phyloP scores from a whole-genome alignment of 2,888 invertebrate species.

The Antheraea yamamai region DNA sequence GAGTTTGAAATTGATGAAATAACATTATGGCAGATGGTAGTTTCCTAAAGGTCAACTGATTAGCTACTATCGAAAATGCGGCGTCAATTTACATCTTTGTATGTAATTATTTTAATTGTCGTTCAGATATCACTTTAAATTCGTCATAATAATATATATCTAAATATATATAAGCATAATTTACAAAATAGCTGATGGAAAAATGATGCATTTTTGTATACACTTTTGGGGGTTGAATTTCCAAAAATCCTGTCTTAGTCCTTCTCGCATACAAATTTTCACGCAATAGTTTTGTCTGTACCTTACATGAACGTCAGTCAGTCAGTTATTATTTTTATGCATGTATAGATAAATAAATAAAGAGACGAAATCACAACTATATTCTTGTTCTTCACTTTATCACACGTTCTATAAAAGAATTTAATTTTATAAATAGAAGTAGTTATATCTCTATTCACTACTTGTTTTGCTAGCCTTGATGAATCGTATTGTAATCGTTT shows the following conservation, averaged over 20 bases:
- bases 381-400: background rate
- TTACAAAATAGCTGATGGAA: too few species aligned
- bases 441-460: background rate
- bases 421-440: background rate
- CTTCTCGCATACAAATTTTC: too few species aligned
- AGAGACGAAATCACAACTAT: too few species aligned
- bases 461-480: constrained; percentile 20
- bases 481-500: constrained; percentile 14
- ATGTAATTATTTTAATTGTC: background rate
- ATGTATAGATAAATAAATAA: too few species aligned
- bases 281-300: too few species aligned
- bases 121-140: background rate
- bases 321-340: too few species aligned
- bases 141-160: background rate
- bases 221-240: too few species aligned
- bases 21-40: background rate
- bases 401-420: background rate
- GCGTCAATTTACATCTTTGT: background rate
- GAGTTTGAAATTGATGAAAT: background rate
- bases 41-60: background rate
- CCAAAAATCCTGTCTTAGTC: too few species aligned
- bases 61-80: background rate
- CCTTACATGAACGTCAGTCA: too few species aligned
- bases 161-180: too few species aligned
- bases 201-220: too few species aligned